Percentiles rank a stretch among this genome's conserved stretches.
phyloP scores from a whole-genome alignment of 2,888 invertebrate species.

The Synergus gifuensis region DNA sequence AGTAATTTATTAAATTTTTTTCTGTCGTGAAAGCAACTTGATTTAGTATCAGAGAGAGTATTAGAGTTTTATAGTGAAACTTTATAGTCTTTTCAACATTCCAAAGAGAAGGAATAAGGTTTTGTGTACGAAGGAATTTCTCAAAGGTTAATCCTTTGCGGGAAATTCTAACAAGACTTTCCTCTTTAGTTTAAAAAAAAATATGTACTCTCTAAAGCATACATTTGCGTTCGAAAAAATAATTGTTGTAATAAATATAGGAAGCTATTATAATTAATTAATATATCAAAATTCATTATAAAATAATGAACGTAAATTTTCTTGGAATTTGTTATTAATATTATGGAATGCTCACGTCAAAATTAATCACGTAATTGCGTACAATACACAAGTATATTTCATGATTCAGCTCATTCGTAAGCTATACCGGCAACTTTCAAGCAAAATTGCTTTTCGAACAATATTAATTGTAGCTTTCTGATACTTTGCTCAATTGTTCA shows the following conservation, averaged over 20 bases:
- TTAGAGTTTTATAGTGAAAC: background rate
- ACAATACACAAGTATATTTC: background rate
- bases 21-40: background rate
- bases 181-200: background rate
- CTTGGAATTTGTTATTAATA: too few relatives aligned
- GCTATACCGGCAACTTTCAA: background rate
- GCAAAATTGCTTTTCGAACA: background rate
- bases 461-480: background rate
- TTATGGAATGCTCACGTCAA: too few relatives aligned
- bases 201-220: background rate
- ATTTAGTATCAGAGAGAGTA: background rate
- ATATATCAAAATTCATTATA: too few relatives aligned
- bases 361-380: too few relatives aligned
- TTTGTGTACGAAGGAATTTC: background rate
- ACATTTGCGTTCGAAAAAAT: background rate
- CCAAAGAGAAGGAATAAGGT: background rate
- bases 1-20: too few relatives aligned
- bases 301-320: too few relatives aligned
- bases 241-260: background rate
- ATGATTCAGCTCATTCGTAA: background rate
- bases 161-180: background rate
- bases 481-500: background rate
- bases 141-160: background rate
- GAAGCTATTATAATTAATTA: background rate
- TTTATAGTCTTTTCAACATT: background rate